Evolutionary conservation across 2,888 invertebrate genomes (phyloP).

Genomic region (Ophraella communa): DNA sequence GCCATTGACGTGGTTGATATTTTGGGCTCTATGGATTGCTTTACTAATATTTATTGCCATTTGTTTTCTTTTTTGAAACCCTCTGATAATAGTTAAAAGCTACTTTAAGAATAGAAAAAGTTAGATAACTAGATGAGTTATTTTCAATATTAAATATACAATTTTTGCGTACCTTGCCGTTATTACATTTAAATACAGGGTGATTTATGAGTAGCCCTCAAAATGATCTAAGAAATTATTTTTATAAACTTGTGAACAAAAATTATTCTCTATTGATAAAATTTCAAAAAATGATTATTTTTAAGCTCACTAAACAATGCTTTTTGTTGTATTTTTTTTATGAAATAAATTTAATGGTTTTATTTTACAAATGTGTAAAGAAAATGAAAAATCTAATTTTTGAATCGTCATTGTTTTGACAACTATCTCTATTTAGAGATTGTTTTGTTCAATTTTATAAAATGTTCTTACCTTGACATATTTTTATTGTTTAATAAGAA

Average conservation of each 20-base stretch:
- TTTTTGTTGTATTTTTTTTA: too few relatives aligned
- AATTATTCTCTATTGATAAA: too few relatives aligned
- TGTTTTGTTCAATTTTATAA: not conserved
- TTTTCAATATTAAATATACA: constrained; percentile 52
- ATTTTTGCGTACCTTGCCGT: constrained; percentile 48
- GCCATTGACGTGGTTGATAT: constrained; percentile 31
- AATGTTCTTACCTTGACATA: not conserved
- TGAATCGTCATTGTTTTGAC: too few relatives aligned
- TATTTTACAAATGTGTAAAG: too few relatives aligned
- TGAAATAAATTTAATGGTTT: too few relatives aligned
- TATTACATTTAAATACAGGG: constrained; percentile 32
- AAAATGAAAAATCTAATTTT: too few relatives aligned
- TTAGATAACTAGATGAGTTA: constrained; percentile 48
- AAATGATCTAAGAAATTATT: not conserved
- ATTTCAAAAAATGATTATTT: not conserved
- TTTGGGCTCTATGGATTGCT: constrained; percentile 32
- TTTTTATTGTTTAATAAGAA: not conserved
- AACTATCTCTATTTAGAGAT: not conserved
- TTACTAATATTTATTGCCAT: constrained; percentile 33
- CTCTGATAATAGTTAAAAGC: constrained; percentile 50
- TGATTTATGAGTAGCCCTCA: not conserved
- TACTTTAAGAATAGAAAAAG: constrained; percentile 43
- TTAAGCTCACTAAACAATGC: too few relatives aligned
- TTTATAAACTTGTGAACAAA: not conserved
- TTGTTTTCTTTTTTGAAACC: constrained; percentile 38